phyloP scores from a whole-genome alignment of 2,888 invertebrate genomes.

The Sturmia bella region DNA sequence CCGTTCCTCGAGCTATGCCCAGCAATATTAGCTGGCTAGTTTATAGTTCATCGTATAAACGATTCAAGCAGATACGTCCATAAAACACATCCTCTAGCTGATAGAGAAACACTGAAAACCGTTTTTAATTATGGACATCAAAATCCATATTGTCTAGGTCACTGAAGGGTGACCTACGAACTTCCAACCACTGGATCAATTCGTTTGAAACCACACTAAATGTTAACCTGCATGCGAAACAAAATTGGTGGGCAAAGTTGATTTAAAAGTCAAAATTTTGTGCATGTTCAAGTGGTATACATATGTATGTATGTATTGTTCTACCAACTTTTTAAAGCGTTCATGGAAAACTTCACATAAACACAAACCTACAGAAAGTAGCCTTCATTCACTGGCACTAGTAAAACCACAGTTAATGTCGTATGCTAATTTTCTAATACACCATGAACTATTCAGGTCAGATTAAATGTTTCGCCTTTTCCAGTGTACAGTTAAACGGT shows the following conservation, averaged over 20 bases:
- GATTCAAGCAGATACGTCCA: too few relatives aligned
- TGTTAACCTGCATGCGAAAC: not conserved
- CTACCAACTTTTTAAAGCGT: not conserved
- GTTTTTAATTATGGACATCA: too few relatives aligned
- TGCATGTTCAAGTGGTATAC: conserved; percentile 32
- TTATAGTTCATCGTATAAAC: too few relatives aligned
- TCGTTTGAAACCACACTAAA: not conserved
- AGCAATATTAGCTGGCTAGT: too few relatives aligned
- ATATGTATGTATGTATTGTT: conserved; percentile 25
- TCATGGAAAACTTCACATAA: not conserved
- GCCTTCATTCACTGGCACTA: not conserved
- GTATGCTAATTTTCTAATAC: conserved; percentile 59
- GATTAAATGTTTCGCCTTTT: conserved; percentile 56
- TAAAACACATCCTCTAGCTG: too few relatives aligned
- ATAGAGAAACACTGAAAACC: too few relatives aligned
- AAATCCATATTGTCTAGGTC: too few relatives aligned
- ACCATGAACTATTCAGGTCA: conserved; percentile 64
- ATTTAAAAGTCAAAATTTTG: conserved; percentile 31
- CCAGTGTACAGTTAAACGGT: conserved; percentile 39
- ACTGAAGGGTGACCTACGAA: not conserved
- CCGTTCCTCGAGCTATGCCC: too few relatives aligned
- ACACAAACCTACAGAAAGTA: not conserved
- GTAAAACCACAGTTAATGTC: conserved; percentile 21
- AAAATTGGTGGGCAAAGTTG: conserved; percentile 39
- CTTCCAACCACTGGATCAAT: conserved; percentile 13